Percentiles rank a stretch among this genome's conserved stretches.
These are phyloP conservation scores for Molorchus minor DNA, from an alignment of 2,888 invertebrate genomes.

Conservation along the genomic window DNA sequence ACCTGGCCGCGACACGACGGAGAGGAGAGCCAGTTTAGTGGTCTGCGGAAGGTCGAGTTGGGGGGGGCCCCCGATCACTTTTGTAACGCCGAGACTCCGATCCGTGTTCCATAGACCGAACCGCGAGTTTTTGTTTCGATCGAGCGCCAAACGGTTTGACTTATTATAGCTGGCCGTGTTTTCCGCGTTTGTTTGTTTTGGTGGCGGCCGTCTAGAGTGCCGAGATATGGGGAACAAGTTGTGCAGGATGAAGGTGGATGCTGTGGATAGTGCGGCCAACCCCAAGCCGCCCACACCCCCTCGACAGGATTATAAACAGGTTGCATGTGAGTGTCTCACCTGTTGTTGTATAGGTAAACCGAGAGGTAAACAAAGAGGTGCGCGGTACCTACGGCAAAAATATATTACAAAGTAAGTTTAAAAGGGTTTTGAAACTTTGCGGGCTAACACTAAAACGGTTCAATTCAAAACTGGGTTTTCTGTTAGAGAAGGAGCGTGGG, in stretches of 20 bases:
- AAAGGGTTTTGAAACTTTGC: no score
- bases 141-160: conserved; percentile 21
- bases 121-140: conserved; percentile 35
- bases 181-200: conserved; percentile 20
- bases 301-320: conserved; percentile 59
- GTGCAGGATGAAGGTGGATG: conserved; percentile 59
- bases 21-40: conserved; percentile 28
- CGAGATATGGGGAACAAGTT: conserved; percentile 58
- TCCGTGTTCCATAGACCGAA: neutral
- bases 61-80: conserved; percentile 27
- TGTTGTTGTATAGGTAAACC: no score
- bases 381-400: no score
- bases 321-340: conserved; percentile 57
- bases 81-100: conserved; percentile 8
- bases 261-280: conserved; percentile 46
- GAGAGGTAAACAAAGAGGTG: no score
- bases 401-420: no score
- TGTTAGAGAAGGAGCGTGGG: no score
- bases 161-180: conserved; percentile 18
- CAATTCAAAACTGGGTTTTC: no score
- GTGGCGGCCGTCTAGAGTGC: conserved; percentile 20
- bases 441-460: no score
- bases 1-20: conserved; percentile 30
- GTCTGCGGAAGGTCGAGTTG: conserved; percentile 33
- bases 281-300: conserved; percentile 50